Percentiles rank a stretch among this genome's conserved stretches.
Evolutionary conservation across 2,888 invertebrate species (phyloP).

Genomic region (Aphrophora alni): DNA sequence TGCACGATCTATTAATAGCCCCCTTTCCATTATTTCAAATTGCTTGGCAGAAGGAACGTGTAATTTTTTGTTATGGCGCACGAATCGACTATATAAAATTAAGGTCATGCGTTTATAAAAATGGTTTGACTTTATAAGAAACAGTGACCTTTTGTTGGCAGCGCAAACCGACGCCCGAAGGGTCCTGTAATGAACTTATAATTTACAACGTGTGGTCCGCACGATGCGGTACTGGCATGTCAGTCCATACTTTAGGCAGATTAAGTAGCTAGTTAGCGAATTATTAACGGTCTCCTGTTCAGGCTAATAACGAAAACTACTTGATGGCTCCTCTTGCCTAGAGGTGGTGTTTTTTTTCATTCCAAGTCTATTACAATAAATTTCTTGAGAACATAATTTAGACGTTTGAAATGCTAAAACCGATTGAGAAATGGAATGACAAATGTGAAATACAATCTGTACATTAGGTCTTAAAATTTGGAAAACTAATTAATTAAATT

Average conservation of each 20-base stretch:
- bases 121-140: not conserved
- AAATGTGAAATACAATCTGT: too few species aligned
- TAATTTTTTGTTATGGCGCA: constrained; percentile 4
- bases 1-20: not conserved
- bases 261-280: not conserved
- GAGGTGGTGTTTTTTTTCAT: too few species aligned
- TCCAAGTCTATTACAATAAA: too few species aligned
- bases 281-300: not conserved
- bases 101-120: not conserved
- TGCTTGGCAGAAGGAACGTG: not conserved
- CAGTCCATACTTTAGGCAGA: not conserved
- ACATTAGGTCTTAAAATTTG: too few species aligned
- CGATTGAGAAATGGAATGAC: too few species aligned
- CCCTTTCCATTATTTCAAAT: constrained; percentile 2
- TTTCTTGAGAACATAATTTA: too few species aligned
- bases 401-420: too few species aligned
- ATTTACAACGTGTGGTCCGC: not conserved
- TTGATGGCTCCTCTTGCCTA: not conserved
- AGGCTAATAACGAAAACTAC: not conserved
- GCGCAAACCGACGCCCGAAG: not conserved
- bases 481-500: too few species aligned
- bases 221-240: not conserved
- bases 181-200: not conserved
- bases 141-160: not conserved
- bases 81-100: constrained; percentile 1